Conservation (phyloP, 1,140 invertebrate genomes). For the Achatina immaculata region DNA sequence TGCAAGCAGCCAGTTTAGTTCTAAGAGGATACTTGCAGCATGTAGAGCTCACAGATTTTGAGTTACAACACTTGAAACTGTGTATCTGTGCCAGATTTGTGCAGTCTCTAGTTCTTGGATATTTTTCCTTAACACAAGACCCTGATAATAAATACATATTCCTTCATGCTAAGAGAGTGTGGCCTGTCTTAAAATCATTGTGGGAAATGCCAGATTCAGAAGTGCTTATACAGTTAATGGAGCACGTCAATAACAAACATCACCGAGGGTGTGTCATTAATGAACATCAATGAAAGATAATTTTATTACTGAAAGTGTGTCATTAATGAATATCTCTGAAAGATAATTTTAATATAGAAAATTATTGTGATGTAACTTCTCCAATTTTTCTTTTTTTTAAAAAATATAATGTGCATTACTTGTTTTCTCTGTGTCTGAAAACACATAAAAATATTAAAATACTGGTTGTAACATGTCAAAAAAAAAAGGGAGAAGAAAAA, state of each 20-base stretch:
- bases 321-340: too few relatives aligned
- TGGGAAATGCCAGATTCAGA: conserved; percentile 1
- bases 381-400: too few relatives aligned
- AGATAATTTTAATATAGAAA: too few relatives aligned
- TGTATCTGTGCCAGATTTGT: conserved; percentile 82
- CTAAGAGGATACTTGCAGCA: conserved; percentile 81
- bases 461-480: too few relatives aligned
- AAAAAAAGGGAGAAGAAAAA: too few relatives aligned
- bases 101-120: conserved; percentile 85
- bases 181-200: conserved; percentile 17
- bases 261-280: too few relatives aligned
- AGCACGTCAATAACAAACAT: not conserved
- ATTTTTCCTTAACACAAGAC: conserved; percentile 80
- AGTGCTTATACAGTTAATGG: not conserved
- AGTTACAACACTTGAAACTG: conserved; percentile 79
- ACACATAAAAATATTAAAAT: too few relatives aligned
- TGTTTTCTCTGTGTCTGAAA: too few relatives aligned
- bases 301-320: too few relatives aligned
- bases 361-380: too few relatives aligned
- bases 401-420: too few relatives aligned
- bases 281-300: too few relatives aligned
- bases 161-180: conserved; percentile 11
- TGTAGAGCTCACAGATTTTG: conserved; percentile 75
- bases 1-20: conserved; percentile 79
- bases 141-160: conserved; percentile 76